These are phyloP conservation scores for Contarinia nasturtii DNA, from an alignment of 1,140 invertebrate genomes.

Conservation along the genomic window DNA sequence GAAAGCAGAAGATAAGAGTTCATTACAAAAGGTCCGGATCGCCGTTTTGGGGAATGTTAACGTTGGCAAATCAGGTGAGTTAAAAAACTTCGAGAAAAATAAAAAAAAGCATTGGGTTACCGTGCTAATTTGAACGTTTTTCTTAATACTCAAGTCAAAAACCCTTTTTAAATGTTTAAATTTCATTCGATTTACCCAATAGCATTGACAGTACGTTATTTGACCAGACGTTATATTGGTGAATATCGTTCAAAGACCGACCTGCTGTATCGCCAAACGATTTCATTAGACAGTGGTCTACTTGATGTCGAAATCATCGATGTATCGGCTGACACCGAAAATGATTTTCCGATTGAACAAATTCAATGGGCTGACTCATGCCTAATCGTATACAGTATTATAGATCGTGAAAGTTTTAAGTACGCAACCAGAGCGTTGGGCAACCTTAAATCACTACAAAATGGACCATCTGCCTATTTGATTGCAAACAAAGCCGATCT, in stretches of 20 bases:
- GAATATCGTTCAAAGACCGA: conserved; percentile 68
- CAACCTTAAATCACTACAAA: conserved; percentile 27
- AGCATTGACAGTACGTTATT: conserved; percentile 57
- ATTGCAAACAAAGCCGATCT: conserved; percentile 59
- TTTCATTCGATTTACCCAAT: conserved; percentile 19
- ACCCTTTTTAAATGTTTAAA: too few relatives aligned
- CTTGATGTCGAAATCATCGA: conserved; percentile 61
- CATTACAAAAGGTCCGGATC: conserved; percentile 36
- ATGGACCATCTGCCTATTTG: conserved; percentile 36
- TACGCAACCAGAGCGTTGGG: conserved; percentile 42
- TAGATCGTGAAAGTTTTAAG: conserved; percentile 45
- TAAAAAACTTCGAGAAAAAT: conserved; percentile 1
- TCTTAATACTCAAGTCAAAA: too few relatives aligned
- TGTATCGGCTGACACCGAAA: conserved; percentile 43
- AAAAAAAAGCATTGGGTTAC: too few relatives aligned
- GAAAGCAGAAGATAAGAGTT: conserved; percentile 38
- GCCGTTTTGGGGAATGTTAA: conserved; percentile 48
- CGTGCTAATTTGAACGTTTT: too few relatives aligned
- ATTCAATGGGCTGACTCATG: conserved; percentile 60
- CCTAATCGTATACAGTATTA: conserved; percentile 61
- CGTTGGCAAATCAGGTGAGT: conserved; percentile 55
- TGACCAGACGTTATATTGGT: conserved; percentile 58
- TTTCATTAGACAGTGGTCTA: conserved; percentile 44
- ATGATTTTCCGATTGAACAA: conserved; percentile 31
- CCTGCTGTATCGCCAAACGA: conserved; percentile 52